Conservation (phyloP, 2,888 invertebrate species). For the Orchesella flavescens region DNA sequence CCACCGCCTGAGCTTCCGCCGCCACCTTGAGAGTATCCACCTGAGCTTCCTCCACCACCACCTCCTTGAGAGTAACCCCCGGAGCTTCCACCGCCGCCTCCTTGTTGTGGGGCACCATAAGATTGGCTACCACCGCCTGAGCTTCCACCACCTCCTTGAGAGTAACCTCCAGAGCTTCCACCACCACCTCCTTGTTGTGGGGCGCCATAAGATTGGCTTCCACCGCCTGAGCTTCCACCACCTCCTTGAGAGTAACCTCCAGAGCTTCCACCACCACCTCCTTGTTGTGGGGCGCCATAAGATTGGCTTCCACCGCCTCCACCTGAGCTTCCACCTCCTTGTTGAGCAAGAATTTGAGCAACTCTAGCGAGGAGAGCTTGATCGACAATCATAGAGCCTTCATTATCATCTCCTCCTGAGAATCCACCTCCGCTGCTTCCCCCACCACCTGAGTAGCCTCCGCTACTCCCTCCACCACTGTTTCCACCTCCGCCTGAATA, state of each 20-base stretch:
- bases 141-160: conserved; percentile 30
- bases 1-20: conserved; percentile 21
- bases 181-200: conserved; percentile 35
- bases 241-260: conserved; percentile 30
- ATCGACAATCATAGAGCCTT: conserved; percentile 64
- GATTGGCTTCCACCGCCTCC: conserved; percentile 33
- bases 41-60: conserved; percentile 65
- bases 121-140: conserved; percentile 33
- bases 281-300: conserved; percentile 29
- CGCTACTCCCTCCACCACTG: conserved; percentile 1
- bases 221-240: conserved; percentile 25
- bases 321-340: conserved; percentile 34
- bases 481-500: conserved; percentile 15
- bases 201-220: conserved; percentile 37
- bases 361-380: conserved; percentile 55
- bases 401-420: conserved; percentile 36
- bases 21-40: conserved; percentile 19
- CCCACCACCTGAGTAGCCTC: conserved; percentile 39
- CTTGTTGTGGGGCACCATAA: conserved; percentile 53
- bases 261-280: conserved; percentile 34
- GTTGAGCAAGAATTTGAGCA: conserved; percentile 63
- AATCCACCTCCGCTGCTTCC: conserved; percentile 28
- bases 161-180: conserved; percentile 18
- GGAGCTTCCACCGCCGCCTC: conserved; percentile 31
- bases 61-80: conserved; percentile 39